These are phyloP conservation scores for Oplegnathus fasciatus DNA, from an alignment of 2,113 vertebrate species.

Conservation along the genomic window DNA sequence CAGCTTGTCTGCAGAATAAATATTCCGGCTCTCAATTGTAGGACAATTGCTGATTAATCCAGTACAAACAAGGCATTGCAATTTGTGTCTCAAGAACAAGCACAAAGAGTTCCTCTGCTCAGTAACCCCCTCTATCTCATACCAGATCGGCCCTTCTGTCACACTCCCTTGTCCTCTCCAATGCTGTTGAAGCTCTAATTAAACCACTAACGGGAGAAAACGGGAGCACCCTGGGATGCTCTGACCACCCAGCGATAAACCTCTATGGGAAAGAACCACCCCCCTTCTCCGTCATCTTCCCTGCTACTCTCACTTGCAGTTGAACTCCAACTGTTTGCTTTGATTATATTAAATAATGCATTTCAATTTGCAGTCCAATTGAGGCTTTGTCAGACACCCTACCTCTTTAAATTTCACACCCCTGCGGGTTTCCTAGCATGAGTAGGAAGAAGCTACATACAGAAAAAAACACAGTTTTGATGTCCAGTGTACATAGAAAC, in stretches of 20 bases:
- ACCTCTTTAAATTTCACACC: conserved; percentile 54
- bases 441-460: conserved; percentile 13
- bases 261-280: conserved; percentile 49
- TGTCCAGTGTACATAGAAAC: conserved; percentile 15
- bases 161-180: conserved; percentile 20
- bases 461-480: conserved; percentile 15
- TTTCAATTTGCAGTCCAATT: conserved; percentile 53
- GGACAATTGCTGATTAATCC: conserved; percentile 76
- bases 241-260: conserved; percentile 57
- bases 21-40: conserved; percentile 62
- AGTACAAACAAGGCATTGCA: conserved; percentile 65
- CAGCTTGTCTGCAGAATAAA: conserved; percentile 76
- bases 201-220: conserved; percentile 57
- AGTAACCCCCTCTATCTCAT: conserved; percentile 12
- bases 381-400: conserved; percentile 54
- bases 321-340: conserved; percentile 53
- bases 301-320: conserved; percentile 34
- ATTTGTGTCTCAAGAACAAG: conserved; percentile 58
- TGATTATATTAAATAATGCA: conserved; percentile 66
- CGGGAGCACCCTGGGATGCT: conserved; percentile 58
- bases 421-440: conserved; percentile 22
- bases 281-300: conserved; percentile 6
- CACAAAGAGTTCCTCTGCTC: conserved; percentile 54
- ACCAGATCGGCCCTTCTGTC: conserved; percentile 20
- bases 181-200: conserved; percentile 64